phyloP scores from a whole-genome alignment of 1,140 invertebrate genomes.

The Caenorhabditis brenneri region DNA sequence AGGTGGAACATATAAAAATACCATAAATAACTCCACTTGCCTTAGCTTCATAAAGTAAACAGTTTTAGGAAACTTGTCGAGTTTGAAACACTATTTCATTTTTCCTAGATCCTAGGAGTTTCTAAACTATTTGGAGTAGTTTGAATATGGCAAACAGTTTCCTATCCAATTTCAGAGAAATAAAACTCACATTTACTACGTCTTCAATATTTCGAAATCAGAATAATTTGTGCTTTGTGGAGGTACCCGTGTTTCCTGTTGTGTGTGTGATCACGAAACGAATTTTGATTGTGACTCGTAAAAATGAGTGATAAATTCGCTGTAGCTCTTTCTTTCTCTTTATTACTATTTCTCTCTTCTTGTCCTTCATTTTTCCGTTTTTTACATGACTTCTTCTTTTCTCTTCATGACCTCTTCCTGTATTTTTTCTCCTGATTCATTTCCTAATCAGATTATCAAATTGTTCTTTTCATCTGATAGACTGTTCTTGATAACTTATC shows the following conservation, averaged over 20 bases:
- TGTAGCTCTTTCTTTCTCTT: constrained; percentile 21
- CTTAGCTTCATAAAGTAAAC: no score
- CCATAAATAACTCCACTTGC: no score
- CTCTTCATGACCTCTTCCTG: neutral
- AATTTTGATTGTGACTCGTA: constrained; percentile 22
- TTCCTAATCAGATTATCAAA: constrained; percentile 14
- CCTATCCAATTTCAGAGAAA: no score
- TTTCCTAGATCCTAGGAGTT: no score
- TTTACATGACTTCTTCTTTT: neutral
- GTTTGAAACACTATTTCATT: no score
- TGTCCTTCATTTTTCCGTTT: neutral
- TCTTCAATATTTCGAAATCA: neutral
- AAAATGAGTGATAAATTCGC: constrained; percentile 33
- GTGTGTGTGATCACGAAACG: constrained; percentile 18
- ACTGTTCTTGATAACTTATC: constrained; percentile 11
- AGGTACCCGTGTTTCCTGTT: neutral
- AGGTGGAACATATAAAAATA: no score
- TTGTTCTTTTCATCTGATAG: neutral
- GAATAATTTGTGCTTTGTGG: neutral
- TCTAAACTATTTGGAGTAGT: no score
- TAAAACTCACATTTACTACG: no score
- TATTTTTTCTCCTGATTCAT: neutral
- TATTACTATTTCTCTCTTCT: neutral
- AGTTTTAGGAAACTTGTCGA: no score
- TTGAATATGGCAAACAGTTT: no score